A percentile compares a stretch with the other conserved stretches of the same genome.
phyloP scores from a whole-genome alignment of 1,140 invertebrate species.

The Calliopsis andreniformis region DNA sequence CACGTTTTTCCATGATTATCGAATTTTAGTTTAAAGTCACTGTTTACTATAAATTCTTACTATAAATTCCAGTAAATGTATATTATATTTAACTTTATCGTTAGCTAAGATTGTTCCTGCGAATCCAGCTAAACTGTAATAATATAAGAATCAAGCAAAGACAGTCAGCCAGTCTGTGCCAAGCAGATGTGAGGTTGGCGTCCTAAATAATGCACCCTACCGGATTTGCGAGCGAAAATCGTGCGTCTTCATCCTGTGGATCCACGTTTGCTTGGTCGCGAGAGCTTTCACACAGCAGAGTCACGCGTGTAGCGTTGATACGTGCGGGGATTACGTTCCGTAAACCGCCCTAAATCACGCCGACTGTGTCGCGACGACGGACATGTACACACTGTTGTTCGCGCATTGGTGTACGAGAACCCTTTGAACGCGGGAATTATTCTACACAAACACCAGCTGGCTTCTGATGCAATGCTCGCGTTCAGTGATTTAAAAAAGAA shows the following conservation, averaged over 20 bases:
- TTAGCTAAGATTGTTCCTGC: not conserved
- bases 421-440: constrained; percentile 1
- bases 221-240: constrained; percentile 63
- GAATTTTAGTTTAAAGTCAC: too few species aligned
- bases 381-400: not conserved
- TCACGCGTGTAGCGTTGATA: constrained; percentile 56
- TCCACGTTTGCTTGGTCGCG: constrained; percentile 48
- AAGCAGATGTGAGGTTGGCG: constrained; percentile 57
- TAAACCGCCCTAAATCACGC: constrained; percentile 70
- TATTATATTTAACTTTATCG: too few species aligned
- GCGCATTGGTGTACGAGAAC: not conserved
- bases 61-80: too few species aligned
- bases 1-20: too few species aligned
- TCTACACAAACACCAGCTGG: not conserved
- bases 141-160: too few species aligned
- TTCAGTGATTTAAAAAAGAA: too few species aligned
- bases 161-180: too few species aligned
- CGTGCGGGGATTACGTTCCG: constrained; percentile 67
- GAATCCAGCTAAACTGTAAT: constrained; percentile 1
- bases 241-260: constrained; percentile 66
- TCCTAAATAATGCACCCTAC: constrained; percentile 75
- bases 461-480: too few species aligned
- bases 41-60: too few species aligned
- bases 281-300: constrained; percentile 40
- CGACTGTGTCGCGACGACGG: constrained; percentile 34